These are phyloP conservation scores for Dolichomitus sp. DNA, from an alignment of 2,888 invertebrate species.

Conservation along the genomic window DNA sequence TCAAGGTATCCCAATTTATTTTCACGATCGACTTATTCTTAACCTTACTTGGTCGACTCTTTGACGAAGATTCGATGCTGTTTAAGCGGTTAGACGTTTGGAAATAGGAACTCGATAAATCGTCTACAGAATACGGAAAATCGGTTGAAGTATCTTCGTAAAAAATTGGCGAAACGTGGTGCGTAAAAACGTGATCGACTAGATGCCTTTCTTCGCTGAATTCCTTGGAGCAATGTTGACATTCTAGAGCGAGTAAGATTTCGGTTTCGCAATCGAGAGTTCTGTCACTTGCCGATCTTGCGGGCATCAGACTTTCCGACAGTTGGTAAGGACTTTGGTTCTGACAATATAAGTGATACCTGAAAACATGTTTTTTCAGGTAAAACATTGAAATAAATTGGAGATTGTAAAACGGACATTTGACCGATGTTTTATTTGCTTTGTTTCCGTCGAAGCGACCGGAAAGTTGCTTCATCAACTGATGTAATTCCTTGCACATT, in stretches of 20 bases:
- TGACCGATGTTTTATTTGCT: slow-evolving; percentile 61
- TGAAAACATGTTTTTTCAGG: slow-evolving; percentile 69
- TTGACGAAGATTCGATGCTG: not conserved
- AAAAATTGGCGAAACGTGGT: slow-evolving; percentile 57
- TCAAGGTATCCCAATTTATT: not conserved
- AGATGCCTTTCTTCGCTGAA: slow-evolving; percentile 48
- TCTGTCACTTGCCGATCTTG: not conserved
- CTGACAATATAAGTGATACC: slow-evolving; percentile 70
- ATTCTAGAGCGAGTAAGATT: slow-evolving; percentile 58
- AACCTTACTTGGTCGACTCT: not conserved
- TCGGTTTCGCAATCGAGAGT: slow-evolving; percentile 60
- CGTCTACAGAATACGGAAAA: no score
- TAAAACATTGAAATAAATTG: slow-evolving; percentile 69
- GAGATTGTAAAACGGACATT: slow-evolving; percentile 71
- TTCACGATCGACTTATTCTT: not conserved
- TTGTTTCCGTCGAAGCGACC: slow-evolving; percentile 55
- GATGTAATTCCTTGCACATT: slow-evolving; percentile 65
- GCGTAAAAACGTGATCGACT: slow-evolving; percentile 62
- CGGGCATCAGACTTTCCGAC: not conserved
- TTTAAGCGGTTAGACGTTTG: not conserved
- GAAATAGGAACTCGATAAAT: not conserved
- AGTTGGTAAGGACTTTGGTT: slow-evolving; percentile 53
- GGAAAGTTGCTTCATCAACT: slow-evolving; percentile 65
- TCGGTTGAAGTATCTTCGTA: slow-evolving; percentile 7
- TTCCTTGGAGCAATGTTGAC: slow-evolving; percentile 62